These are phyloP conservation scores for Ageneiosus marmoratus DNA, from an alignment of 2,113 vertebrate species.

Conservation along the genomic window DNA sequence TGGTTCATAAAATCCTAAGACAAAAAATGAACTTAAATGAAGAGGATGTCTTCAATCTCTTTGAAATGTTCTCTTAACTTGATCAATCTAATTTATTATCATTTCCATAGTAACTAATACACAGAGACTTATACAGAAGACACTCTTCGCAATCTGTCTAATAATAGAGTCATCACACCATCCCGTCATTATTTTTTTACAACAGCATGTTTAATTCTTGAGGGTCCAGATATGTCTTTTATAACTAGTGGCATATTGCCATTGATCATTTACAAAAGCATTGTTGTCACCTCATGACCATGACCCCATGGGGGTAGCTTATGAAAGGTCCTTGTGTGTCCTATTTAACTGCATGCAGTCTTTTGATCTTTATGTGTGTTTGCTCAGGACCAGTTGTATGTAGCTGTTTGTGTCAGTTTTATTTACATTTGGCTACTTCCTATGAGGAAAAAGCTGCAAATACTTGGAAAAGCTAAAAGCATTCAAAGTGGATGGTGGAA, in stretches of 20 bases:
- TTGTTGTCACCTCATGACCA: background rate
- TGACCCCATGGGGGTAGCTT: background rate
- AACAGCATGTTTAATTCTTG: background rate
- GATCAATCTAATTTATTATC: background rate
- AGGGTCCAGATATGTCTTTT: background rate
- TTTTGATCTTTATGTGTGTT: background rate
- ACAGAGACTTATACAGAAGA: background rate
- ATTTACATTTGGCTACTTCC: background rate
- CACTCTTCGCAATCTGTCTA: background rate
- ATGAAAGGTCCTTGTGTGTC: too few relatives aligned
- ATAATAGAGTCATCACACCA: background rate
- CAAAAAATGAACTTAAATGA: too few relatives aligned
- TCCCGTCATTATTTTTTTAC: too few relatives aligned
- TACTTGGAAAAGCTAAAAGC: background rate
- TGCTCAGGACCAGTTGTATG: background rate
- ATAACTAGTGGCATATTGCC: background rate
- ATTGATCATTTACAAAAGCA: background rate
- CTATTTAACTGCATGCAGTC: background rate
- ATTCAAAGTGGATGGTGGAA: too few relatives aligned
- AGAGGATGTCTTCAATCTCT: too few relatives aligned
- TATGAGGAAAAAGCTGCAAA: background rate
- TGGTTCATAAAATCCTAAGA: too few relatives aligned
- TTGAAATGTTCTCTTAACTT: background rate
- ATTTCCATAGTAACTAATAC: background rate
- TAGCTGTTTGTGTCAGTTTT: background rate